phyloP scores from a whole-genome alignment of 2,113 vertebrate species.

The Clarias gariepinus region DNA sequence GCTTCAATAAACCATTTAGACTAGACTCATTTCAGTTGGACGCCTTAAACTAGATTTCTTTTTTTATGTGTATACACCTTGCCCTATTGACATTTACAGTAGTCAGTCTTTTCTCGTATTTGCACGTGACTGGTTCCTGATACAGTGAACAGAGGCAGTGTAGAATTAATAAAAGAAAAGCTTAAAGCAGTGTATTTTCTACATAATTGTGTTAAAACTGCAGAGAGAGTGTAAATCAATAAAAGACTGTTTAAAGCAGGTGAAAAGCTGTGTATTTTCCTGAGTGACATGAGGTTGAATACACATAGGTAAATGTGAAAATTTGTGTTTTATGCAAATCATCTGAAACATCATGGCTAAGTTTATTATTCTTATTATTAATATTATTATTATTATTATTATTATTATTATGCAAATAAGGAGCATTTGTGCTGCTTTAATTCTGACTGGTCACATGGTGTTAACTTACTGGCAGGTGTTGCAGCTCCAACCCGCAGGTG shows the following conservation, averaged over 20 bases:
- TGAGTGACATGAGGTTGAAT: background rate
- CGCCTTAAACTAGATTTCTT: background rate
- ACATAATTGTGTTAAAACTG: background rate
- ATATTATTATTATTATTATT: background rate
- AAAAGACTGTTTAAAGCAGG: background rate
- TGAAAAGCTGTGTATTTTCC: background rate
- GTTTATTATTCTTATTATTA: background rate
- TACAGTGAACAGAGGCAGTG: background rate
- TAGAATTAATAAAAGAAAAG: background rate
- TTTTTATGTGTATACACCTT: background rate
- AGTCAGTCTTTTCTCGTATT: background rate
- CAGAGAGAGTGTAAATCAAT: background rate
- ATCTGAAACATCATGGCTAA: background rate
- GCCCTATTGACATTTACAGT: background rate
- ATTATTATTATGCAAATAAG: background rate
- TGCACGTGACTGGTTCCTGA: background rate
- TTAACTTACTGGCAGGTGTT: background rate
- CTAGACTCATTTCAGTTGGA: background rate
- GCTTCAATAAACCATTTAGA: background rate
- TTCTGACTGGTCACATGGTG: background rate
- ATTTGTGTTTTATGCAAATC: background rate
- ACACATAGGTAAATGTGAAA: background rate
- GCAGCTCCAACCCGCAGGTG: background rate
- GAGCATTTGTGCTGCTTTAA: background rate
- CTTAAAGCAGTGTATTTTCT: background rate